Percentiles rank a stretch among this genome's conserved stretches.
Conservation (phyloP, 1,140 invertebrate genomes). For the Cydia strobilella region DNA sequence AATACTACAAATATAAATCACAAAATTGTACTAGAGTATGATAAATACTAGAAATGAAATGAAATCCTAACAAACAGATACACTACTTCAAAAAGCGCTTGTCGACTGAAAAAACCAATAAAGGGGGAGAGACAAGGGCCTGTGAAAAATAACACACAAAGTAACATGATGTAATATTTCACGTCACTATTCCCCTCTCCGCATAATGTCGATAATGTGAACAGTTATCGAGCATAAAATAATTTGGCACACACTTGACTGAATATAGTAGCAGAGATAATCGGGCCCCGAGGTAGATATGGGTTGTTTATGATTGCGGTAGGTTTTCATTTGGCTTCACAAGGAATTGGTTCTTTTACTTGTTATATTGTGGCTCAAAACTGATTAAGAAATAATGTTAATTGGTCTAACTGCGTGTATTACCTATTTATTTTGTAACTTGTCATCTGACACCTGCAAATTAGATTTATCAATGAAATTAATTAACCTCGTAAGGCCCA, state of each 20-base stretch:
- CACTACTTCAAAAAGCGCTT: conserved; percentile 14
- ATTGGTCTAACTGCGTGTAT: neutral
- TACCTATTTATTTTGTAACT: too few relatives aligned
- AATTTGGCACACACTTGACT: conserved; percentile 31
- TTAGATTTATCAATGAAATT: too few relatives aligned
- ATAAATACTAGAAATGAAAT: neutral
- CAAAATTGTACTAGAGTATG: neutral
- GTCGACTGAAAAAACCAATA: conserved; percentile 47
- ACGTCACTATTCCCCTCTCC: conserved; percentile 50
- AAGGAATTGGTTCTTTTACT: neutral
- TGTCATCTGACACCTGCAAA: too few relatives aligned
- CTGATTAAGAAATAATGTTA: too few relatives aligned
- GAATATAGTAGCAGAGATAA: conserved; percentile 23
- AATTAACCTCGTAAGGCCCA: too few relatives aligned
- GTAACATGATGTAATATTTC: conserved; percentile 51
- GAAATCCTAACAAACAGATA: neutral
- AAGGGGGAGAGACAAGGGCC: conserved; percentile 51
- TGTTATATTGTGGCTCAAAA: too few relatives aligned
- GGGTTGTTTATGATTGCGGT: conserved; percentile 4
- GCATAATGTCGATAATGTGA: conserved; percentile 54
- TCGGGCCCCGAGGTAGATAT: conserved; percentile 34
- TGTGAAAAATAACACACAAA: conserved; percentile 45
- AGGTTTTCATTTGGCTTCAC: neutral
- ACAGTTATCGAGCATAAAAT: conserved; percentile 32
- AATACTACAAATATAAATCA: neutral